Percentiles rank a stretch among this genome's conserved stretches.
Evolutionary conservation across 1,140 invertebrate species (phyloP).

Genomic region (Rhopalosiphum padi): DNA sequence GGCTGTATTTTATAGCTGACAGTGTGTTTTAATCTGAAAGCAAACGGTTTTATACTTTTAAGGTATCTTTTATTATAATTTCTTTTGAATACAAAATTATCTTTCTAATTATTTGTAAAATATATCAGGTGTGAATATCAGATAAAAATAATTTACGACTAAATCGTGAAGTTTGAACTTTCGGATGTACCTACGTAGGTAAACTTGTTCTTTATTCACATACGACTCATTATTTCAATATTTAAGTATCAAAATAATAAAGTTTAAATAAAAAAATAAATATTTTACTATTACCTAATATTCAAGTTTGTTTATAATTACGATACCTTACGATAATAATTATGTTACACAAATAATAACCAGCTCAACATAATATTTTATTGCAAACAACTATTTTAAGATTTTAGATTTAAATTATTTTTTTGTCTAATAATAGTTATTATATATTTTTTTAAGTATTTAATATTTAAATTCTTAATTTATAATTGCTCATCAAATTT

Average conservation of each 20-base stretch:
- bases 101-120: background rate
- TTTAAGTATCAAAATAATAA: background rate
- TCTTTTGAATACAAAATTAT: background rate
- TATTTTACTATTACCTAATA: background rate
- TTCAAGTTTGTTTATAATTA: background rate
- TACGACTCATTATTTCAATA: too few species aligned
- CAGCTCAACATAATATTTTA: background rate
- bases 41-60: background rate
- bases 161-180: background rate
- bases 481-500: too few species aligned
- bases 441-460: background rate
- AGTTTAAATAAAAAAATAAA: too few species aligned
- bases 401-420: background rate
- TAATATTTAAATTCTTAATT: too few species aligned
- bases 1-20: background rate
- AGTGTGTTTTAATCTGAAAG: background rate
- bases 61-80: background rate
- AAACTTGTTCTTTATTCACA: too few species aligned
- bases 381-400: background rate
- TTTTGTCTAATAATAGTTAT: background rate
- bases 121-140: background rate
- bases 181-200: background rate
- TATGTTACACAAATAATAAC: background rate
- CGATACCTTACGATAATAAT: background rate
- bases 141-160: background rate